phyloP scores from a whole-genome alignment of 1,140 invertebrate species.

The Holcopasites calliopsidis region DNA sequence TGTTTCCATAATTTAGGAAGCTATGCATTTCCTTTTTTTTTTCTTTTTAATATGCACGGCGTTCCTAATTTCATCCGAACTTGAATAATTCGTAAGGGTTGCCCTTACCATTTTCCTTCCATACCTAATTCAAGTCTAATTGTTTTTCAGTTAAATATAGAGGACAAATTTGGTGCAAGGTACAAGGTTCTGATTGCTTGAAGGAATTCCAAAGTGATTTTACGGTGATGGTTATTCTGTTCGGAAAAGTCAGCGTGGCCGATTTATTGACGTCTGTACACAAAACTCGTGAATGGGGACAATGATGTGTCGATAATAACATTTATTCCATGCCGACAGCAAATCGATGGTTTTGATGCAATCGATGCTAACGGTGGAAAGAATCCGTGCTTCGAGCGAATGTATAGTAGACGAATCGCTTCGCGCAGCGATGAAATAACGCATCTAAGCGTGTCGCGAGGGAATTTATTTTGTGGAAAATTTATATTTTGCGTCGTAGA shows the following conservation, averaged over 20 bases:
- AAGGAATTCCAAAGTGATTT: neutral
- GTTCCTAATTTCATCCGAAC: too few relatives aligned
- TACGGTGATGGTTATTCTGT: neutral
- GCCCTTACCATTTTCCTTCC: too few relatives aligned
- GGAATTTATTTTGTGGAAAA: too few relatives aligned
- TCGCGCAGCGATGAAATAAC: neutral
- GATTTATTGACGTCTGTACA: conserved; percentile 2
- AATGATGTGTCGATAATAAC: conserved; percentile 39
- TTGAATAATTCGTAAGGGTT: too few relatives aligned
- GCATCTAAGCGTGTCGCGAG: too few relatives aligned
- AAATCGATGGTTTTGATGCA: conserved; percentile 39
- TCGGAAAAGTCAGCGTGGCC: neutral
- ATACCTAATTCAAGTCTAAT: too few relatives aligned
- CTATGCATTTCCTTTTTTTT: neutral
- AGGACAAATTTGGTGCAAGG: too few relatives aligned
- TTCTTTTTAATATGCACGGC: too few relatives aligned
- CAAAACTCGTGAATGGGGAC: conserved; percentile 7
- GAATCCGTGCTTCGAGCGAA: neutral
- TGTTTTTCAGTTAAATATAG: too few relatives aligned
- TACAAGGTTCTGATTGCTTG: too few relatives aligned
- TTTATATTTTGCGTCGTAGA: too few relatives aligned
- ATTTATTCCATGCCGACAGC: conserved; percentile 14
- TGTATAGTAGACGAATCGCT: neutral
- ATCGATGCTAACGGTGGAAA: conserved; percentile 7
- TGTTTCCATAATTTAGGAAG: neutral